These are phyloP conservation scores for Aphelocoma californica DNA, from an alignment of 2,797 vertebrate genomes.

Conservation along the genomic window DNA sequence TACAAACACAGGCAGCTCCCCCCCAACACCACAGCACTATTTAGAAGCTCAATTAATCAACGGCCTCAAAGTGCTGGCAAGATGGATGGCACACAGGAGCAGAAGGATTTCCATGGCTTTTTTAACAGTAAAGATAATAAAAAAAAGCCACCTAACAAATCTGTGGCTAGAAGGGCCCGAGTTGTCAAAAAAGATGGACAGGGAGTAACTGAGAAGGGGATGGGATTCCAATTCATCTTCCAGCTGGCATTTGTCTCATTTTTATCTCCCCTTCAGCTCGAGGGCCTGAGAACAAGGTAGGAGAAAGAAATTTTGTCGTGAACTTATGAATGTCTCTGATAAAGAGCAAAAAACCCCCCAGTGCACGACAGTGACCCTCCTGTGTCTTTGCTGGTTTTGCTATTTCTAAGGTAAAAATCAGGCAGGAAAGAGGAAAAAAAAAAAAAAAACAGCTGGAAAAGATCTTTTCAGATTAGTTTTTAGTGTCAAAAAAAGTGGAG, in stretches of 20 bases:
- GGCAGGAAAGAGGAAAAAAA: rapidly evolving
- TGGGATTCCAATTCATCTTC: neutral
- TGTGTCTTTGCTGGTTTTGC: neutral
- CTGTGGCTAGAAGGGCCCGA: neutral
- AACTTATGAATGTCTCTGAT: neutral
- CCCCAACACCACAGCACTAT: neutral
- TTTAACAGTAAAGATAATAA: neutral
- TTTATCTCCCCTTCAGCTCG: neutral
- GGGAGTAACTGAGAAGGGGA: neutral
- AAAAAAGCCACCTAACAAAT: neutral
- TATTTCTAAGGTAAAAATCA: neutral
- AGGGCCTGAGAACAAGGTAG: neutral
- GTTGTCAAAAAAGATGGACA: neutral
- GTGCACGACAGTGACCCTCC: rapidly evolving
- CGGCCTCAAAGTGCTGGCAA: neutral
- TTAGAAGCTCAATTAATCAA: neutral
- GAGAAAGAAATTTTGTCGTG: neutral
- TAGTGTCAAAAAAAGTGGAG: neutral
- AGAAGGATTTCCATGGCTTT: neutral
- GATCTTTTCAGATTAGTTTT: neutral
- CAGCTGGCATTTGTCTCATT: neutral
- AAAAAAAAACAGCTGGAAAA: neutral
- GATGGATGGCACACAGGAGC: neutral
- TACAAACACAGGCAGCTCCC: neutral
- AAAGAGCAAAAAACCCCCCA: neutral